A percentile compares a stretch with the other conserved stretches of the same genome.
Evolutionary conservation across 2,797 vertebrate species (phyloP).

Genomic region (Myoxocephalus aenaeus): DNA sequence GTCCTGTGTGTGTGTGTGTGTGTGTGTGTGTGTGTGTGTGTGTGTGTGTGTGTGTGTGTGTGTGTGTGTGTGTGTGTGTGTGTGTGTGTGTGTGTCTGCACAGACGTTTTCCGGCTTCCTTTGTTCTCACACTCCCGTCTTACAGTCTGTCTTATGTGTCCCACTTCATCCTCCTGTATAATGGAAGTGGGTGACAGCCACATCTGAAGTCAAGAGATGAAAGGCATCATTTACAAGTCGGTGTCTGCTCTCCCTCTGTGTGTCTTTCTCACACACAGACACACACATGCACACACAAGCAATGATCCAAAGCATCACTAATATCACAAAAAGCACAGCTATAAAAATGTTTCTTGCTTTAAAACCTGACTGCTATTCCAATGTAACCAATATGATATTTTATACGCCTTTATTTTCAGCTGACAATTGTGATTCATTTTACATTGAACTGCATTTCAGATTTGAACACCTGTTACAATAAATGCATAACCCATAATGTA

Average conservation of each 20-base stretch:
- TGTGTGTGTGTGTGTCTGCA: conserved; percentile 9
- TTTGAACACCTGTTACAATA: not conserved
- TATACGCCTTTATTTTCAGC: not conserved
- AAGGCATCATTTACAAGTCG: conserved; percentile 82
- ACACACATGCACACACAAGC: conserved; percentile 6
- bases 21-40: conserved; percentile 27
- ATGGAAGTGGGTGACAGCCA: conserved; percentile 79
- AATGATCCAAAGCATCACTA: not conserved
- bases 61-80: conserved; percentile 28
- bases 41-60: conserved; percentile 14
- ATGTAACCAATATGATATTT: not conserved
- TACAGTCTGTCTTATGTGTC: conserved; percentile 72
- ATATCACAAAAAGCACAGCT: not conserved
- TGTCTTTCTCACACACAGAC: conserved; percentile 24
- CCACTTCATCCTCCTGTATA: conserved; percentile 73
- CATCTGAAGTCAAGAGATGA: conserved; percentile 82
- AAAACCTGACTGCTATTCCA: not conserved
- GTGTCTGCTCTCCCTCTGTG: conserved; percentile 68
- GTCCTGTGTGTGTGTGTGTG: conserved; percentile 20
- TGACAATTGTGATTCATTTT: not conserved
- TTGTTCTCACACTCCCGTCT: conserved; percentile 74
- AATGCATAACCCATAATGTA: conserved; percentile 7
- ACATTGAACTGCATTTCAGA: not conserved
- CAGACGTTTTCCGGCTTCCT: conserved; percentile 52
- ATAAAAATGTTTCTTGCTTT: not conserved